Conservation (phyloP, 2,797 vertebrate genomes). For the Manis pentadactyla region DNA sequence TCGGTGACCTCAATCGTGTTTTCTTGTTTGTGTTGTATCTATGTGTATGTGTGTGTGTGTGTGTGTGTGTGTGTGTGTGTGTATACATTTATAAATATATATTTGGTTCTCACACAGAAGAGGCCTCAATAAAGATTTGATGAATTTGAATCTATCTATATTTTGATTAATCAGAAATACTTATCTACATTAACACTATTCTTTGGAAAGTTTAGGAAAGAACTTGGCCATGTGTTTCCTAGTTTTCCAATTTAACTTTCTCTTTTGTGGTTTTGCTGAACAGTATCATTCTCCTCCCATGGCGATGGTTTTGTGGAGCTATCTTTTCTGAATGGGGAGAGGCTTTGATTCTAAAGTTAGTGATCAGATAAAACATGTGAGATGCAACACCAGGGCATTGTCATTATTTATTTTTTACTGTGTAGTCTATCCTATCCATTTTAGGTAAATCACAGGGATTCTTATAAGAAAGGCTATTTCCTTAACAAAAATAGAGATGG, state of each 20-base stretch:
- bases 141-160: neutral
- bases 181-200: neutral
- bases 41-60: neutral
- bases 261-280: neutral
- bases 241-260: neutral
- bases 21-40: neutral
- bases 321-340: neutral
- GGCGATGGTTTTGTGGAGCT: neutral
- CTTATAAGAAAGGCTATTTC: neutral
- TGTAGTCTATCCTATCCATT: neutral
- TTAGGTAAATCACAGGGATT: neutral
- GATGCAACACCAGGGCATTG: fast-evolving
- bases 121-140: neutral
- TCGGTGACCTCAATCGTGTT: neutral
- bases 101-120: neutral
- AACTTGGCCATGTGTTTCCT: too few species aligned
- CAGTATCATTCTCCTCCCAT: too few species aligned
- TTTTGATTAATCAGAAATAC: neutral
- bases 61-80: too few species aligned
- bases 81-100: neutral
- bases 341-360: neutral
- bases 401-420: neutral
- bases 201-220: neutral
- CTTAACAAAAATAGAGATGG: neutral
- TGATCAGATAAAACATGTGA: neutral